phyloP scores from a whole-genome alignment of 2,888 invertebrate species.

The Scaptodrosophila latifasciaeformis region DNA sequence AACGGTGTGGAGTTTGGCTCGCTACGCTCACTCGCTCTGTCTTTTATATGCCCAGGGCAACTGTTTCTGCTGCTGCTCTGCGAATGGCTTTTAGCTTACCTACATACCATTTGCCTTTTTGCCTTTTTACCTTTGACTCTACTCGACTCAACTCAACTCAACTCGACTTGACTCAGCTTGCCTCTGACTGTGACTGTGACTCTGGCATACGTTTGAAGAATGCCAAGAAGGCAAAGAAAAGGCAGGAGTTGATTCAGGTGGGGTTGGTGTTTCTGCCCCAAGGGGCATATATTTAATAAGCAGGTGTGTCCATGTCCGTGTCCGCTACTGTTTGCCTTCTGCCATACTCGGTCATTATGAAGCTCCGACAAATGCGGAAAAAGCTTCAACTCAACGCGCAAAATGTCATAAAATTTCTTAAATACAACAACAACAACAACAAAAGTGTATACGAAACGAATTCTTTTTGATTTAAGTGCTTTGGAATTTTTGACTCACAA shows the following conservation, averaged over 20 bases:
- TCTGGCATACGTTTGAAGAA: too few species aligned
- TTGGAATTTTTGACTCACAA: slow-evolving; percentile 17
- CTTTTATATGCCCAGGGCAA: slow-evolving; percentile 9
- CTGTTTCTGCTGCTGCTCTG: background rate
- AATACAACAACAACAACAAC: slow-evolving; percentile 8
- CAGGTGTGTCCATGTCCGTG: slow-evolving; percentile 39
- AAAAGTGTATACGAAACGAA: slow-evolving; percentile 49
- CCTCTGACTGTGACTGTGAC: slow-evolving; percentile 41
- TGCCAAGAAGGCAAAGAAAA: too few species aligned
- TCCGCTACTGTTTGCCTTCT: slow-evolving; percentile 1
- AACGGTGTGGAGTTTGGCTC: too few species aligned
- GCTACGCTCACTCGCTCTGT: too few species aligned
- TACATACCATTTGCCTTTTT: slow-evolving; percentile 27
- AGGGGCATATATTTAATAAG: slow-evolving; percentile 67
- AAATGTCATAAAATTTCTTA: slow-evolving; percentile 41
- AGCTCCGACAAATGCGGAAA: slow-evolving; percentile 17
- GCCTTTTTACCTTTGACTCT: slow-evolving; percentile 15
- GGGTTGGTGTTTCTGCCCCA: too few species aligned
- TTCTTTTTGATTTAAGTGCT: slow-evolving; percentile 59
- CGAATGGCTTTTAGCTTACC: background rate
- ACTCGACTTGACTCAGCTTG: slow-evolving; percentile 44
- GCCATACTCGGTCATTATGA: slow-evolving; percentile 40
- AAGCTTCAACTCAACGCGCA: slow-evolving; percentile 28
- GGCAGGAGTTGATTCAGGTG: too few species aligned
- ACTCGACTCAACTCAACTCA: too few species aligned